Percentiles rank a stretch among this genome's conserved stretches.
Conservation (phyloP, 1,140 invertebrate species). For the Magallana gigas region DNA sequence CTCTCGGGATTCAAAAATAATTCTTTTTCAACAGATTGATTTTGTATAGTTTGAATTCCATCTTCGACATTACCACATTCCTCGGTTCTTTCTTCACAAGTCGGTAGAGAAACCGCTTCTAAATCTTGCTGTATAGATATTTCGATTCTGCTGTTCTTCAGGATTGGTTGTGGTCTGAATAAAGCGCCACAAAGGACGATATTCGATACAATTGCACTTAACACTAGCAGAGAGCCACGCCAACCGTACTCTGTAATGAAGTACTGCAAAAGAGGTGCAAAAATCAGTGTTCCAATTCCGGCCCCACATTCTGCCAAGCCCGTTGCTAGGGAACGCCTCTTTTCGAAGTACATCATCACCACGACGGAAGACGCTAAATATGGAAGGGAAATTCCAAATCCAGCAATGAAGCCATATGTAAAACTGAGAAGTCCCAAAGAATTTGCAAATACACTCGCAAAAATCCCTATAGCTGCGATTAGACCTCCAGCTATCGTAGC, state of each 20-base stretch:
- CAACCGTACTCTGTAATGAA: constrained; percentile 74
- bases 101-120: background rate
- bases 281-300: constrained; percentile 77
- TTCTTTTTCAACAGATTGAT: background rate
- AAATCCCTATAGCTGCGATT: constrained; percentile 88
- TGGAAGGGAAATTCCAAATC: constrained; percentile 92
- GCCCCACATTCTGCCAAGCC: constrained; percentile 86
- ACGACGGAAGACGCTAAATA: constrained; percentile 85
- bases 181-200: constrained; percentile 89
- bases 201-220: constrained; percentile 87
- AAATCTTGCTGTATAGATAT: background rate
- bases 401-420: constrained; percentile 91
- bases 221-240: constrained; percentile 86
- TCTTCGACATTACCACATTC: background rate
- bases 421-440: constrained; percentile 84
- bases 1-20: background rate
- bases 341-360: constrained; percentile 95
- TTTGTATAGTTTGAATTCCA: background rate
- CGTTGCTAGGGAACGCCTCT: constrained; percentile 92
- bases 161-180: constrained; percentile 86
- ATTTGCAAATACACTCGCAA: constrained; percentile 85
- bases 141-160: background rate
- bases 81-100: background rate
- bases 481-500: constrained; percentile 88
- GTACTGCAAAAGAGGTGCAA: constrained; percentile 74